These are phyloP conservation scores for Steatocranus sp. DNA, from an alignment of 2,797 vertebrate genomes.

Conservation along the genomic window DNA sequence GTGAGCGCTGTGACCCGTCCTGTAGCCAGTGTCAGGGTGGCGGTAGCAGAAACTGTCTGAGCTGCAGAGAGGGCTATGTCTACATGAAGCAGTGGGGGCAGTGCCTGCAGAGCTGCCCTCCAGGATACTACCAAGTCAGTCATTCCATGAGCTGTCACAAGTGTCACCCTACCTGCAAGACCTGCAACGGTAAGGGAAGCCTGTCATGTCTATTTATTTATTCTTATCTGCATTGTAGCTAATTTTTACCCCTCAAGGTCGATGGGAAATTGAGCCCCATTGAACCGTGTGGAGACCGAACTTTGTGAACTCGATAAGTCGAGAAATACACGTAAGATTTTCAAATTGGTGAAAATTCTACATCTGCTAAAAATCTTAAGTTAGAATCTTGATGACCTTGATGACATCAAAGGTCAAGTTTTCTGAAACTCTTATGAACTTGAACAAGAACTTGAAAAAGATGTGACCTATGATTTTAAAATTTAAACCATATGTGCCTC, in stretches of 20 bases:
- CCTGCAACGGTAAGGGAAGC: slow-evolving; percentile 49
- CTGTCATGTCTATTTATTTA: background rate
- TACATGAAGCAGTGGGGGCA: slow-evolving; percentile 65
- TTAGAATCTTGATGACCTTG: background rate
- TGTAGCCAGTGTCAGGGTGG: slow-evolving; percentile 79
- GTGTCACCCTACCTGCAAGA: slow-evolving; percentile 82
- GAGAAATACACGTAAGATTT: background rate
- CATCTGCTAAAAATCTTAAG: background rate
- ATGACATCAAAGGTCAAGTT: background rate
- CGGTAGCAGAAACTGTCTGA: slow-evolving; percentile 71
- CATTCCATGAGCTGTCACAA: slow-evolving; percentile 68
- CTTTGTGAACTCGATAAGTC: background rate
- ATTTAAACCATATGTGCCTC: background rate
- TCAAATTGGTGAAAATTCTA: background rate
- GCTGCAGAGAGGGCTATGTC: slow-evolving; percentile 74
- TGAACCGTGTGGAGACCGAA: background rate
- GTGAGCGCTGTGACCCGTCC: slow-evolving; percentile 79
- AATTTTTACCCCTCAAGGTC: background rate
- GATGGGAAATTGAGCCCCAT: background rate
- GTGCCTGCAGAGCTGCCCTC: slow-evolving; percentile 79
- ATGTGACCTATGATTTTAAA: background rate
- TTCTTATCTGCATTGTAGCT: background rate
- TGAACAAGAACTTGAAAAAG: background rate
- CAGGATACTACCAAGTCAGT: slow-evolving; percentile 66
- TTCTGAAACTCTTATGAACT: background rate